These are phyloP conservation scores for Rhynchomys soricoides DNA, from an alignment of 2,113 vertebrate species.

Conservation along the genomic window DNA sequence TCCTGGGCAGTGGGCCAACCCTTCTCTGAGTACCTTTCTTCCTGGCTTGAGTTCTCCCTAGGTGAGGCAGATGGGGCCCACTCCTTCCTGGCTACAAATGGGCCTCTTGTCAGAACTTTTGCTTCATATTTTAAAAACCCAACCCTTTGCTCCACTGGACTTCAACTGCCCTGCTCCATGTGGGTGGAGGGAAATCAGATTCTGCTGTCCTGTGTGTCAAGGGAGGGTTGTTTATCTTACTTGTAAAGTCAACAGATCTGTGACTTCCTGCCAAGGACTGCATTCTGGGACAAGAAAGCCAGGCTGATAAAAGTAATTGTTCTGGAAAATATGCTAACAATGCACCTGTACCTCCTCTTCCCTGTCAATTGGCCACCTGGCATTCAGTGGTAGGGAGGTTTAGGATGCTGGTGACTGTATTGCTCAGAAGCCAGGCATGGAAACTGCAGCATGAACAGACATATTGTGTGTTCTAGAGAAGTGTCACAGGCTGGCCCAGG, in stretches of 20 bases:
- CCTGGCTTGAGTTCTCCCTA: not conserved
- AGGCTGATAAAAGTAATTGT: constrained; percentile 57
- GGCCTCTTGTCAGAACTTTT: not conserved
- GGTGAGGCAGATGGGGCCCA: not conserved
- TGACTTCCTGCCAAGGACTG: constrained; percentile 66
- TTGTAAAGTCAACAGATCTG: constrained; percentile 65
- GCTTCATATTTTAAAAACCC: not conserved
- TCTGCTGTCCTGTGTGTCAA: constrained; percentile 69
- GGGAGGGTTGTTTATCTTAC: constrained; percentile 70
- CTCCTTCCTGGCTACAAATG: not conserved
- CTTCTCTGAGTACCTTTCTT: not conserved
- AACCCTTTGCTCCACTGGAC: not conserved
- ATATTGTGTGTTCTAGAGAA: not conserved
- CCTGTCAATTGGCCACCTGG: not conserved
- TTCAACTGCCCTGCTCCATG: not conserved
- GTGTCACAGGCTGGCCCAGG: not conserved
- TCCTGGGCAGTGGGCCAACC: not conserved
- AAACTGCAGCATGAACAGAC: too few species aligned
- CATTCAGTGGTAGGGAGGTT: not conserved
- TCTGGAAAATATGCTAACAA: constrained; percentile 52
- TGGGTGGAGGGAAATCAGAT: constrained; percentile 57
- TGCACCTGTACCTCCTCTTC: constrained; percentile 9
- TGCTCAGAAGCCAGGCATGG: not conserved
- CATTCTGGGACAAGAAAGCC: constrained; percentile 59
- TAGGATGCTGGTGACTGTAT: not conserved